Evolutionary conservation across 2,797 vertebrate genomes (phyloP).

Genomic region (Sebastes iracundus): DNA sequence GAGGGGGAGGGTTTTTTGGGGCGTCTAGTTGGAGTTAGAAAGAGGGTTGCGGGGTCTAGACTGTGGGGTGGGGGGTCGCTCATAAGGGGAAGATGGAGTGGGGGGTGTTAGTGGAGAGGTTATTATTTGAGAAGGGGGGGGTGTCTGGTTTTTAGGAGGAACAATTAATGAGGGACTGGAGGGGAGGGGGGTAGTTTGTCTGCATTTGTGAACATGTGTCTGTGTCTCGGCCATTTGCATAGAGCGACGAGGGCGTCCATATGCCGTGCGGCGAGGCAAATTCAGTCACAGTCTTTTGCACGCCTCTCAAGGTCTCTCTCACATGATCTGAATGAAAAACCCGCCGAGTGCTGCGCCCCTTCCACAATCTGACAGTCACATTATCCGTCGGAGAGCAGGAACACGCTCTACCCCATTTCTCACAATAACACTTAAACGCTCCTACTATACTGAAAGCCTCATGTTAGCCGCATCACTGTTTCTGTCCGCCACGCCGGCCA

Average conservation of each 20-base stretch:
- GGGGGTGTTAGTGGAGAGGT: conserved; percentile 64
- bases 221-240: conserved; percentile 80
- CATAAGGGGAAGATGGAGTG: conserved; percentile 47
- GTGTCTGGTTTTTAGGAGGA: conserved; percentile 72
- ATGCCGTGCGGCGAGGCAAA: conserved; percentile 57
- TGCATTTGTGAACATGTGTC: conserved; percentile 77
- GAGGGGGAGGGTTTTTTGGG: conserved; percentile 35
- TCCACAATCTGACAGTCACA: conserved; percentile 22
- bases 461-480: conserved; percentile 55
- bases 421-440: conserved; percentile 56
- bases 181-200: conserved; percentile 64
- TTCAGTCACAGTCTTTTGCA: conserved; percentile 57
- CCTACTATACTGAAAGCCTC: conserved; percentile 38
- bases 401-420: conserved; percentile 35
- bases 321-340: conserved; percentile 10
- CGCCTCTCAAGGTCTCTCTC: conserved; percentile 21
- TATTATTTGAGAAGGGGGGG: conserved; percentile 73
- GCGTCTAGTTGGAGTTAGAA: conserved; percentile 66
- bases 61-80: conserved; percentile 54
- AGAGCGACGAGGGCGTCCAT: conserved; percentile 71
- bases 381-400: conserved; percentile 33
- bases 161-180: conserved; percentile 74
- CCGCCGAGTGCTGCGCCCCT: background rate
- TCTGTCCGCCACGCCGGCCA: conserved; percentile 65
- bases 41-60: conserved; percentile 72